Evolutionary conservation across 1,140 invertebrate species (phyloP), one percentile per base, ranked within the genome.

Genomic region (Trachelipus rathkii): DNA sequence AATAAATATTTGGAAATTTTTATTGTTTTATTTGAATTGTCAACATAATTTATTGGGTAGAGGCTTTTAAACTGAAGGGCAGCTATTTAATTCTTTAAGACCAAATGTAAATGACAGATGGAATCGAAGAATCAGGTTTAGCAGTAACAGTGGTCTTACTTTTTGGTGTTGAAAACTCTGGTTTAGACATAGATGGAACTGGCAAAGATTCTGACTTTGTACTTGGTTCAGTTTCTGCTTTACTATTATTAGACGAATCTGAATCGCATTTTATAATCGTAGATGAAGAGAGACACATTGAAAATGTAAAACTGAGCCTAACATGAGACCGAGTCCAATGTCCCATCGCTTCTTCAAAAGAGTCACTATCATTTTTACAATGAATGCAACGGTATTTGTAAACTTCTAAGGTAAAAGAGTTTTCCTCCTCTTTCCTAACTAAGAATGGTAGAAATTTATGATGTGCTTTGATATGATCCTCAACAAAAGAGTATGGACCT

Each of bases 241-340:
- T 60, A 19, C 11, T 60, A 19, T 60, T 60, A 60, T 13, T 13
- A 19, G 50, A 15, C 4, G 50, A 60, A 19, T 60, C 50, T 60
- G 50, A 60, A 15, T 60, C 50, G 4, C 11, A 60, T 8, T 60
- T 60, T 60, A 60, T 60, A 60, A 19, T 60, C 50, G 50, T 15
- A 15, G 50, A 60, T 15, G 50, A 60, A 60, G 19, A 60, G 11
- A 60, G 19, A 60, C 19, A 15, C 19, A 60, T 13, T 15, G 19
- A 15, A 8, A 77, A 78, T 53, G 78, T 78, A 60, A 81, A 81
- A 44, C 76, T 77, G 5, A 78, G 72, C 19, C 73, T 60, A 7
- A 77, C 76, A 75, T 81, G 79, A 11, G 76, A 78, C 11, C 76
- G 74, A 67, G 76, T 67, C 79, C 79, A 81, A 15, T 81, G 79